Evolutionary conservation across 2,113 vertebrate species (phyloP), one percentile per base, ranked within the genome.

Genomic region (Urocynchramus pylzowi): DNA sequence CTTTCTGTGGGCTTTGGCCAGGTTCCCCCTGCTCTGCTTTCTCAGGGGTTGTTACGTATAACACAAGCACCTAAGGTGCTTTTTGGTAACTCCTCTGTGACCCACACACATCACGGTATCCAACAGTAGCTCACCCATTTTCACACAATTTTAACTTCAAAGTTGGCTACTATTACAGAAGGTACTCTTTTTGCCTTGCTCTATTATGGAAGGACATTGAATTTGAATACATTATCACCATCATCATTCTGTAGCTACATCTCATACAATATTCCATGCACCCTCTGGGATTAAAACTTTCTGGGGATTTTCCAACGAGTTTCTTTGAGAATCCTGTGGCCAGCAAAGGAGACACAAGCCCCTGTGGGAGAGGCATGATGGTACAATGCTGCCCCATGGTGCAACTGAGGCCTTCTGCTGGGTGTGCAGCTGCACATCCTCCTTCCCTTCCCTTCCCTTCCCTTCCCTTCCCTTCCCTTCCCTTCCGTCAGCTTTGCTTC

Each of bases 321-420:
- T 49, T 74, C 49, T 77, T 41, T 33, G 61, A 89, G 41, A 31
- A 54, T 41, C 30, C n/a, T 18, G n/a, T 8, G 13, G 54, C 39
- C 2, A 2, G 39, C 14, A 61, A 68, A 54, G 47, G 47, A 82
- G 53, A 69, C 19, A 14, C 7, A 13, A 18, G 39, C 45, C 39
- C 24, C 61, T 7, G 53, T 8, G 26, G 78, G 39, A 63, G 33
- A 49, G 39, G 28, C 23, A 4, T 4, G 9, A 35, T 0, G 5
- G 60, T 47, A 6, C 50, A n/a, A 13, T 1, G 0, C 17, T 12
- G 60, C 70, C 65, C 31, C 1, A 1, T 2, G 1, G 52, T 1
- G 3, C 20, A 73, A 13, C 41, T 9, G 47, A 47, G 47, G 20
- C 35, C 41, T 73, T 53, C 60, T 71, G 69, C 78, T 35, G 57